Evolutionary conservation across 2,888 invertebrate genomes (phyloP), one percentile per base, ranked within the genome.

Genomic region (Cerceris ruficornis): DNA sequence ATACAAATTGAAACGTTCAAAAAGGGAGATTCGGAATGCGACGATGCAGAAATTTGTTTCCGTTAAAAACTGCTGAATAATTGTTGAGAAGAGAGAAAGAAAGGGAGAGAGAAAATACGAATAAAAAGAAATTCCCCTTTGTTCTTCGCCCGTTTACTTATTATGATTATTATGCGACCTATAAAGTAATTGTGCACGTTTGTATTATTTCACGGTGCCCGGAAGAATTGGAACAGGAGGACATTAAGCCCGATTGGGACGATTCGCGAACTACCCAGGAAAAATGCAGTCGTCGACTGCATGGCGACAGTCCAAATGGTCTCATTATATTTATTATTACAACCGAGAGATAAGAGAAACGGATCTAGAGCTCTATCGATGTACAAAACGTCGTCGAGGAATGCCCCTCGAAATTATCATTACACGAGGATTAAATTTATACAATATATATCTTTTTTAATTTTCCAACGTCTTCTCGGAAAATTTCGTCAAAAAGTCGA

Each of bases 261-360:
- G n/a, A n/a, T n/a, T 50, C n/a, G 11, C 13, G 50, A 50, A 50
- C n/a, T n/a, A 50, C 6, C 46, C 54, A 61, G 60, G 49, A 58
- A 54, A 14, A 52, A 66, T 49, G 15, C 6, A 9, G 42, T 55
- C 15, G 17, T 55, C 54, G 57, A 64, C 54, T 14, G 17, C 14
- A 8, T 72, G 73, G 73, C 76, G 14, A 0, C 13, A 13, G 13
- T 73, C 73, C 76, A 76, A 76, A 76, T 76, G 59, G 52, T 64
- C 64, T 59, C 64, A 42, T 73, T 68, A 64, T 59, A 58, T 72
- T 75, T 75, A 71, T 75, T 75, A 52, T 55, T 43, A 41, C 52
- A 9, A 43, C 28, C 7, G 43, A 13, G 14, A 17, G 43, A 72
- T 57, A 57, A 42, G 39, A 17, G 67, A 49, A 68, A 46, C 9